Conservation (phyloP, 2,888 invertebrate species). For the Ophioninae sp. region DNA sequence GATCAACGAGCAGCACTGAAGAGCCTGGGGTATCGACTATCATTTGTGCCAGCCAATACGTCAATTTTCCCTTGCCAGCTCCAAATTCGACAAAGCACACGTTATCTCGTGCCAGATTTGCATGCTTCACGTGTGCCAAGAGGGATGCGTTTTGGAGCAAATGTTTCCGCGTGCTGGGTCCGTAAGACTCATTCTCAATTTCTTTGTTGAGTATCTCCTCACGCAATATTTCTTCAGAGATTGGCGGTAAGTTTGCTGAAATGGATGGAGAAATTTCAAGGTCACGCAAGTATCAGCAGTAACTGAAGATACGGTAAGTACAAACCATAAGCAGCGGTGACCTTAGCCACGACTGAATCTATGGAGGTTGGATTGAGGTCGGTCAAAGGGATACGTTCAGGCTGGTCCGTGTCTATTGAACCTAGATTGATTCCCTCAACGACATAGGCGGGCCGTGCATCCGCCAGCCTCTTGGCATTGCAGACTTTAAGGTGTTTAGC, state of each 20-base stretch:
- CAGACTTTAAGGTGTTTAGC: conserved; percentile 88
- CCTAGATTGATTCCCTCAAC: conserved; percentile 82
- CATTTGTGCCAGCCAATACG: conserved; percentile 88
- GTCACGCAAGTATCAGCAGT: neutral
- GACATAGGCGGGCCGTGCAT: conserved; percentile 83
- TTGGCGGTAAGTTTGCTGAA: conserved; percentile 74
- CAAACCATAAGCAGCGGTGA: conserved; percentile 74
- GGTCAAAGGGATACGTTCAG: conserved; percentile 70
- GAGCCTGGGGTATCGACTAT: conserved; percentile 82
- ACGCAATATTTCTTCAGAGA: conserved; percentile 79
- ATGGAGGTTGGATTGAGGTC: conserved; percentile 69
- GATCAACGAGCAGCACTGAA: conserved; percentile 89
- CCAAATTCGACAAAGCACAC: conserved; percentile 94
- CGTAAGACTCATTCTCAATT: conserved; percentile 83
- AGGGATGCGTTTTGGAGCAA: conserved; percentile 90
- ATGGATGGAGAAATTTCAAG: conserved; percentile 12
- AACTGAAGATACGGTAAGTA: neutral
- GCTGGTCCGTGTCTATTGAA: conserved; percentile 64
- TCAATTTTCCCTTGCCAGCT: conserved; percentile 94
- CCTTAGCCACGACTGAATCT: conserved; percentile 72
- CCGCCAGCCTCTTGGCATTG: conserved; percentile 84
- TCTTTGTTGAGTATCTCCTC: conserved; percentile 82
- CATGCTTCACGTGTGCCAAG: conserved; percentile 86
- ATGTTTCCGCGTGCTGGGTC: conserved; percentile 87
- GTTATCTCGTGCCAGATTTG: conserved; percentile 83